Evolutionary conservation across 2,113 vertebrate species (phyloP).

Genomic region (Prinia subflava): DNA sequence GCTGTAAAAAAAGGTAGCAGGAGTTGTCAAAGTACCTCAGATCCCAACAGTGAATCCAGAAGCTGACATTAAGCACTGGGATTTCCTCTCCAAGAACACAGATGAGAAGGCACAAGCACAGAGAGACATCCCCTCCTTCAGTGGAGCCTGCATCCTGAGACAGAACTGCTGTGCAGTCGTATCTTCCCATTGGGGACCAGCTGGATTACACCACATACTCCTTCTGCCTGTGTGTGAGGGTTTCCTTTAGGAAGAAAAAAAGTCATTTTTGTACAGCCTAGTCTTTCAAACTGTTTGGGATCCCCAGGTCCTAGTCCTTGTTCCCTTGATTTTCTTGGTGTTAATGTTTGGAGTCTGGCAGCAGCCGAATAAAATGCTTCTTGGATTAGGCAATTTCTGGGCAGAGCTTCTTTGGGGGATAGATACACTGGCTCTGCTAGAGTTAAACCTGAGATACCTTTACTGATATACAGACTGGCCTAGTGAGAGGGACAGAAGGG

Average conservation of each 20-base stretch:
- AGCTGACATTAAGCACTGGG: background rate
- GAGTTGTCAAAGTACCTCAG: background rate
- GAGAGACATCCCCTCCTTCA: background rate
- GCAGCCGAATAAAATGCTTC: background rate
- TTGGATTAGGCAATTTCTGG: background rate
- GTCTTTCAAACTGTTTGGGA: background rate
- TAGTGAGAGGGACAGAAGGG: background rate
- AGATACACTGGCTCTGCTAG: background rate
- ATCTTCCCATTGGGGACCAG: rapidly evolving
- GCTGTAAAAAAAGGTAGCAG: background rate
- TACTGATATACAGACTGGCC: background rate
- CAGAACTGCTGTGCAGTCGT: rapidly evolving
- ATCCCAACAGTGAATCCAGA: background rate
- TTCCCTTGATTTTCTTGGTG: background rate
- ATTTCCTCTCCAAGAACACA: background rate
- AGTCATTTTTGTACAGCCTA: background rate
- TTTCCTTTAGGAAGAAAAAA: background rate
- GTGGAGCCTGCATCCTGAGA: background rate
- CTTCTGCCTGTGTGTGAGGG: rapidly evolving
- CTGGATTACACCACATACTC: background rate
- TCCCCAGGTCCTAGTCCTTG: background rate
- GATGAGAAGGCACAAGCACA: background rate
- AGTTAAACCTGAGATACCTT: background rate
- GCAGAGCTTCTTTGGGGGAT: background rate
- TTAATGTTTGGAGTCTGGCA: background rate